These are phyloP conservation scores for Resseliella maxima DNA, from an alignment of 2,888 invertebrate species.

Conservation along the genomic window DNA sequence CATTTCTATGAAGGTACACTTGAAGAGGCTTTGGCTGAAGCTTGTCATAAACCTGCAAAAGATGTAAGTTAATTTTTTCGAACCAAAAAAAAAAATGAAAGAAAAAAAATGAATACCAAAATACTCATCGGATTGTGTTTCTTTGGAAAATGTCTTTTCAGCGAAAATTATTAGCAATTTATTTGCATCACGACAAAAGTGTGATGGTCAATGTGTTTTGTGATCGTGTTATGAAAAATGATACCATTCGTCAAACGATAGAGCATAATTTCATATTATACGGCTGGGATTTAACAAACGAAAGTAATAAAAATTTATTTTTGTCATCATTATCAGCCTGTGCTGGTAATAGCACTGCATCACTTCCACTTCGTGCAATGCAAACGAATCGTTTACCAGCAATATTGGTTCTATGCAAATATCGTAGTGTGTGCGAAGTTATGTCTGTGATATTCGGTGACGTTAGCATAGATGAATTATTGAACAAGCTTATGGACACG, in stretches of 20 bases:
- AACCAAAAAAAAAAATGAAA: background rate
- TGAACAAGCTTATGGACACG: slow-evolving; percentile 87
- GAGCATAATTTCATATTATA: slow-evolving; percentile 92
- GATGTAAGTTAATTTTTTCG: slow-evolving; percentile 73
- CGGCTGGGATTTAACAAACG: slow-evolving; percentile 96
- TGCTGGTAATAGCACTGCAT: slow-evolving; percentile 84
- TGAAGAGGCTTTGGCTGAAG: slow-evolving; percentile 90
- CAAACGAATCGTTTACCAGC: slow-evolving; percentile 89
- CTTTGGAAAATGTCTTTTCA: slow-evolving; percentile 69
- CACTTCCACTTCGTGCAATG: slow-evolving; percentile 85
- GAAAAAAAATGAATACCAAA: background rate
- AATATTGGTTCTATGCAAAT: slow-evolving; percentile 87
- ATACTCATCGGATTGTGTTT: slow-evolving; percentile 42
- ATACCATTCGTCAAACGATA: slow-evolving; percentile 89
- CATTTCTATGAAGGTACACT: slow-evolving; percentile 91
- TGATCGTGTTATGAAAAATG: slow-evolving; percentile 91
- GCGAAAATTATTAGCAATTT: slow-evolving; percentile 93
- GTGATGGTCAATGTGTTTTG: slow-evolving; percentile 97
- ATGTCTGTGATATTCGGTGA: slow-evolving; percentile 91
- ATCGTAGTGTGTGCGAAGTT: slow-evolving; percentile 89
- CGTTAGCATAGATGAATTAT: slow-evolving; percentile 88
- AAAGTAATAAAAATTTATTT: slow-evolving; percentile 86
- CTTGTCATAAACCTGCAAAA: slow-evolving; percentile 88
- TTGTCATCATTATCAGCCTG: slow-evolving; percentile 79
- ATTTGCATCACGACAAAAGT: slow-evolving; percentile 96